Evolutionary conservation across 2,113 vertebrate genomes (phyloP).

Genomic region (Argyrosomus japonicus): DNA sequence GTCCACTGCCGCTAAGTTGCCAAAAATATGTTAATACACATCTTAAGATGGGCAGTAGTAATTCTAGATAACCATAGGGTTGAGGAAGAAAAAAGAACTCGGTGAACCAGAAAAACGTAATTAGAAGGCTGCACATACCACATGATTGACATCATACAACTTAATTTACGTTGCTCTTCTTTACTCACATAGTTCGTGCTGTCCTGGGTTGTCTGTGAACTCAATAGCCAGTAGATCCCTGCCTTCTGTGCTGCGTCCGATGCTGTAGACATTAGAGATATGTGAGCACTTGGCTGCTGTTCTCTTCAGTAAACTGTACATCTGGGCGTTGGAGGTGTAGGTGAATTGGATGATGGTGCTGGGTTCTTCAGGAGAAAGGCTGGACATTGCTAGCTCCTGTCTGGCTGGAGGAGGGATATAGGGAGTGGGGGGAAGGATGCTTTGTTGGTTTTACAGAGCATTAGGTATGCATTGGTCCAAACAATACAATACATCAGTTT

Average conservation of each 20-base stretch:
- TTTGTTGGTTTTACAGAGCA: background rate
- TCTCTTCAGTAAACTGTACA: constrained; percentile 90
- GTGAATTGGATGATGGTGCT: constrained; percentile 90
- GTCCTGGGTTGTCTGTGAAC: constrained; percentile 92
- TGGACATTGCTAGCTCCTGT: constrained; percentile 80
- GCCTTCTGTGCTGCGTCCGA: constrained; percentile 94
- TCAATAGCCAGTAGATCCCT: constrained; percentile 94
- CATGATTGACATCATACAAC: background rate
- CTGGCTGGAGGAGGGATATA: constrained; percentile 77
- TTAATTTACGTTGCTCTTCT: background rate
- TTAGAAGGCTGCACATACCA: background rate
- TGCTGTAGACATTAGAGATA: constrained; percentile 92
- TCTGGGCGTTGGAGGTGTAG: constrained; percentile 91
- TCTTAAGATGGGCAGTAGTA: background rate
- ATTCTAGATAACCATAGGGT: background rate
- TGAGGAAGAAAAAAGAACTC: background rate
- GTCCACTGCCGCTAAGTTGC: background rate
- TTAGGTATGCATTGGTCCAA: background rate
- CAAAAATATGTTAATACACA: background rate
- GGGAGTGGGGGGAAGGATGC: background rate
- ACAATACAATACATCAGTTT: background rate
- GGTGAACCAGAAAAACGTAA: background rate
- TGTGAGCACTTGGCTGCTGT: constrained; percentile 90
- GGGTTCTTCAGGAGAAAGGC: constrained; percentile 80
- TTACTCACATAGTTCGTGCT: constrained; percentile 93